phyloP scores from a whole-genome alignment of 2,113 vertebrate species.

The Litocranius walleri region DNA sequence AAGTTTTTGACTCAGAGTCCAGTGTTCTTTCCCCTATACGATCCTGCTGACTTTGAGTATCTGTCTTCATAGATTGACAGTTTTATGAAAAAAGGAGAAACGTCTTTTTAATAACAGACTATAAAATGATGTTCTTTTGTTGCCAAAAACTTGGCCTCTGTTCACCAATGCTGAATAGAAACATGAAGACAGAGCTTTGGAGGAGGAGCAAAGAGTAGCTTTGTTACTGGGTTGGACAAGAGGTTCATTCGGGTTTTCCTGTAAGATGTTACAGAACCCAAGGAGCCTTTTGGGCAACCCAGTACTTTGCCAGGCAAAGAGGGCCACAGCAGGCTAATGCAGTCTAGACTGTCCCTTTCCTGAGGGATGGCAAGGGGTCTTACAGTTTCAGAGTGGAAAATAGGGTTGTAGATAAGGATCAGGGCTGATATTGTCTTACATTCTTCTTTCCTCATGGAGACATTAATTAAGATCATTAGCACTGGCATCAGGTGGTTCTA shows the following conservation, averaged over 20 bases:
- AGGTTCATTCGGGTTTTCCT: background rate
- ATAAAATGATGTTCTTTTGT: background rate
- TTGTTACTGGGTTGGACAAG: background rate
- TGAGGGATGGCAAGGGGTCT: background rate
- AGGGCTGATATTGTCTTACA: background rate
- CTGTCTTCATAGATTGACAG: background rate
- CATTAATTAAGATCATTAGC: background rate
- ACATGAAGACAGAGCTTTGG: background rate
- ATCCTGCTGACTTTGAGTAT: background rate
- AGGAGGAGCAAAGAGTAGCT: background rate
- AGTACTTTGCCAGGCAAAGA: background rate
- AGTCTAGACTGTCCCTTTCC: background rate
- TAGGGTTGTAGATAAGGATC: background rate
- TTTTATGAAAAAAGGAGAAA: background rate
- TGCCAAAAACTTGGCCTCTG: background rate
- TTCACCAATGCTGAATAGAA: background rate
- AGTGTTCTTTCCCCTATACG: background rate
- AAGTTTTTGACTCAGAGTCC: background rate
- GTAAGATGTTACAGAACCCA: background rate
- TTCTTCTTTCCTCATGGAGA: background rate
- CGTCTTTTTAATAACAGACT: background rate
- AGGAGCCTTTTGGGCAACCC: background rate
- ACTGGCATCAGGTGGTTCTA: background rate
- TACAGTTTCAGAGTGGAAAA: background rate
- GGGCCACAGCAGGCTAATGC: background rate